Evolutionary conservation across 2,888 invertebrate genomes (phyloP), one percentile per base, ranked within the genome.

Genomic region (Notocelia uddmanniana): DNA sequence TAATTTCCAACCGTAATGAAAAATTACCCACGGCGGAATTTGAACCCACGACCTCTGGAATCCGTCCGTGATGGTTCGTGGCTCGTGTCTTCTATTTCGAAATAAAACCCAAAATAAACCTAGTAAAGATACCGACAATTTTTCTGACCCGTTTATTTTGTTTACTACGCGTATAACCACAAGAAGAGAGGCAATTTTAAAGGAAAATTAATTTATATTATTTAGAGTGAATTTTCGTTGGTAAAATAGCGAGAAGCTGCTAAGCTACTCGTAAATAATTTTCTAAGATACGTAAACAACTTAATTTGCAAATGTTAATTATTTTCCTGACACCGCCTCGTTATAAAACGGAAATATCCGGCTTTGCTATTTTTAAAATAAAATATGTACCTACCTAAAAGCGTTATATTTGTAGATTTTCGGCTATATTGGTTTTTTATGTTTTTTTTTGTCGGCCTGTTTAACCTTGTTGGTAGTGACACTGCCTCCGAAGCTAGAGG

Each of bases 121-220:
- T 19, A 9, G 18, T 18, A 19, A 10, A 52, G 1, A 21, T 21
- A 23, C 57, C 11, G 50, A 15, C 2, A 50, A 63, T 19, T 21
- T 8, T 50, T 50, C 10, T 6, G 48, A 13, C 11, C 2, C 6
- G n/a, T 13, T 8, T 21, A 34, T 21, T 8, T 9, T n/a, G n/a
- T 15, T 9, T 37, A 15, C 34, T 54, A 34, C 19, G 21, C 21
- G 34, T 23, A 50, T n/a, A 10, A 64, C 34, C 19, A 45, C 13
- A n/a, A 13, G 19, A 26, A 21, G n/a, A 15, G 54, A 23, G 45
- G 45, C 55, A 31, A 41, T 41, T 57, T 41, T 9, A 13, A 8
- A 45, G 57, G 67, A 45, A 57, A 64, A 54, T 52, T 63, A 68
- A 50, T 41, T 37, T 50, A n/a, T 37, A 52, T 37, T 37, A 50